A percentile compares a stretch with the other conserved stretches of the same genome.
Evolutionary conservation across 2,797 vertebrate genomes (phyloP).

Genomic region (Podargus strigoides): DNA sequence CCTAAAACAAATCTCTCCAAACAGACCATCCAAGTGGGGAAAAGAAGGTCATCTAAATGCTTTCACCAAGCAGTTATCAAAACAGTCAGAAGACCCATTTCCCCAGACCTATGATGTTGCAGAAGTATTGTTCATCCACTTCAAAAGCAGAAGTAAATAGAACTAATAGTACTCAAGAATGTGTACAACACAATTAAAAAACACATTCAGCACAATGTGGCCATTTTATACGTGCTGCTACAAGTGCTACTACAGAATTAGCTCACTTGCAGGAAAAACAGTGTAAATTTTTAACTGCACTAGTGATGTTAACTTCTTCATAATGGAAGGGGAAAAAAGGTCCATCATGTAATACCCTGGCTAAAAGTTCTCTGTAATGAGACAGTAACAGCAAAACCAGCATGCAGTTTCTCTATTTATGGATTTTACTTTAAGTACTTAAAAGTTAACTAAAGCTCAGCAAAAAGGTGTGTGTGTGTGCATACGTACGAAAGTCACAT

Average conservation of each 20-base stretch:
- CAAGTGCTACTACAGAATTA: not conserved
- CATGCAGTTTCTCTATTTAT: not conserved
- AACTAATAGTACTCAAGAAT: not conserved
- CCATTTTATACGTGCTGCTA: not conserved
- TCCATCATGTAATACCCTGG: not conserved
- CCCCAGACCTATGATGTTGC: not conserved
- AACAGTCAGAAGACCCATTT: not conserved
- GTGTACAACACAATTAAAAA: not conserved
- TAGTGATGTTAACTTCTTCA: not conserved
- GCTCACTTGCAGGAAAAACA: not conserved
- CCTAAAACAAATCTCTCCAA: not conserved
- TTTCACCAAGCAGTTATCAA: not conserved
- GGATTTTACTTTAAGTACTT: not conserved
- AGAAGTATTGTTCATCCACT: not conserved
- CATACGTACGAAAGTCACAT: not conserved
- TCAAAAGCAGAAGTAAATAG: not conserved
- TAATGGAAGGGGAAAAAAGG: not conserved
- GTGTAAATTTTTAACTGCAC: not conserved
- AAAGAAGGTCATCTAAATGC: not conserved
- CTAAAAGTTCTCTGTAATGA: not conserved
- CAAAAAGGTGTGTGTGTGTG: not conserved
- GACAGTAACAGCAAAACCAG: not conserved
- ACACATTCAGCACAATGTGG: not conserved
- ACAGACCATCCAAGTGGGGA: not conserved
- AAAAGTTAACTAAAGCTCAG: not conserved